These are phyloP conservation scores for Unio delphinus DNA, from an alignment of 2,888 invertebrate genomes.

Conservation along the genomic window DNA sequence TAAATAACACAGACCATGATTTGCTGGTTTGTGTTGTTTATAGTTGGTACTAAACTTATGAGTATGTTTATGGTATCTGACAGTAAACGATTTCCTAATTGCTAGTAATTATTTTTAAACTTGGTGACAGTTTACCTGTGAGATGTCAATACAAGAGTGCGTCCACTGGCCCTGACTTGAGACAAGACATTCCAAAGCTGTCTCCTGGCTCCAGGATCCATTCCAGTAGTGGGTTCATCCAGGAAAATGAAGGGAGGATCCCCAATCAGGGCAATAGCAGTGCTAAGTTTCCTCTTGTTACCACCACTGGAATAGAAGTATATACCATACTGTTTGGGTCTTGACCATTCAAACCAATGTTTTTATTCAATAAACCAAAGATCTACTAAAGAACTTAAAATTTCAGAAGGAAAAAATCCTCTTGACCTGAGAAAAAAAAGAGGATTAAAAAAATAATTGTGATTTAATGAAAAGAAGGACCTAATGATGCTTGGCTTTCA, in stretches of 20 bases:
- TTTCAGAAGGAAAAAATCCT: neutral
- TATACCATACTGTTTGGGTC: neutral
- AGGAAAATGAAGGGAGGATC: constrained; percentile 64
- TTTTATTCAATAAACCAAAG: neutral
- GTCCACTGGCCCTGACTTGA: constrained; percentile 78
- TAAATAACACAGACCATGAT: too few species aligned
- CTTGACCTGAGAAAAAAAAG: neutral
- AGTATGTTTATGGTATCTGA: too few species aligned
- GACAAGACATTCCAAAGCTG: constrained; percentile 79
- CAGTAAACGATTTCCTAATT: too few species aligned
- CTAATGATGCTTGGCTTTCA: too few species aligned
- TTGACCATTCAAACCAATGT: neutral
- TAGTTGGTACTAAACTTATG: too few species aligned
- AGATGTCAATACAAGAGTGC: constrained; percentile 86
- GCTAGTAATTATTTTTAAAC: too few species aligned
- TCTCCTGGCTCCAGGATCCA: constrained; percentile 86
- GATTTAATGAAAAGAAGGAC: neutral
- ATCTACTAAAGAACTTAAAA: neutral
- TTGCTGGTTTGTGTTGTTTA: too few species aligned
- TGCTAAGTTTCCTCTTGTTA: constrained; percentile 66
- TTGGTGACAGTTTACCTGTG: constrained; percentile 57
- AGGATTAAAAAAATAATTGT: neutral
- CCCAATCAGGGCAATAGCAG: constrained; percentile 66
- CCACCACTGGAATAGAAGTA: constrained; percentile 53
- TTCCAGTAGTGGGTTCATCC: constrained; percentile 75